phyloP scores from a whole-genome alignment of 2,113 vertebrate genomes.

The Lasiurus cinereus region DNA sequence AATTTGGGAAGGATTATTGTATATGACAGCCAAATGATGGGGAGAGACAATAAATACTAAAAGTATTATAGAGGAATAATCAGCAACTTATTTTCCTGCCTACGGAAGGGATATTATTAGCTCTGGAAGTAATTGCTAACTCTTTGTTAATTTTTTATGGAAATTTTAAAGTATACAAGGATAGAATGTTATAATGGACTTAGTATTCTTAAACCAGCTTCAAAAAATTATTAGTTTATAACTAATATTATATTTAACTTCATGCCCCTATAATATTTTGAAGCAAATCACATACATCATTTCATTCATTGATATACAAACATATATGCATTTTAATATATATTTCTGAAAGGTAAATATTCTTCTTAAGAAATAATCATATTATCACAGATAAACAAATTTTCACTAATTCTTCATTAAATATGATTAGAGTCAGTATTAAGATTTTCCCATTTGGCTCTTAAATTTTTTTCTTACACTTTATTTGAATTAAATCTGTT shows the following conservation, averaged over 20 bases:
- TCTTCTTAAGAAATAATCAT: conserved; percentile 35
- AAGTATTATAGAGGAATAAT: conserved; percentile 27
- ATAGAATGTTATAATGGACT: conserved; percentile 13
- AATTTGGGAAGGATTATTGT: conserved; percentile 10
- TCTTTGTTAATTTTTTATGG: conserved; percentile 29
- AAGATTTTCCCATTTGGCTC: not conserved
- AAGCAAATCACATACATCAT: conserved; percentile 23
- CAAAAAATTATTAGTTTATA: not conserved
- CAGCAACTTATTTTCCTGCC: conserved; percentile 46
- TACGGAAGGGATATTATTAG: not conserved
- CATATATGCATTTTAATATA: not conserved
- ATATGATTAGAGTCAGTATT: too few species aligned
- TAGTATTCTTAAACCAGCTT: not conserved
- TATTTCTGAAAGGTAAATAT: conserved; percentile 19
- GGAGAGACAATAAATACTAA: not conserved
- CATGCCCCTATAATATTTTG: conserved; percentile 16
- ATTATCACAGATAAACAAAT: not conserved
- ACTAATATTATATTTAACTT: not conserved
- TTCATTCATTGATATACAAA: not conserved
- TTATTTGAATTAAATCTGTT: too few species aligned
- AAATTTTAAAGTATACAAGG: conserved; percentile 41
- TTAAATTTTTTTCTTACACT: not conserved
- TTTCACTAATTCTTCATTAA: too few species aligned
- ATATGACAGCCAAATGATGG: conserved; percentile 15
- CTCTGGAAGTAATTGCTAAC: conserved; percentile 20